Conservation (phyloP, 2,888 invertebrate genomes). For the Mythimna ferrago region DNA sequence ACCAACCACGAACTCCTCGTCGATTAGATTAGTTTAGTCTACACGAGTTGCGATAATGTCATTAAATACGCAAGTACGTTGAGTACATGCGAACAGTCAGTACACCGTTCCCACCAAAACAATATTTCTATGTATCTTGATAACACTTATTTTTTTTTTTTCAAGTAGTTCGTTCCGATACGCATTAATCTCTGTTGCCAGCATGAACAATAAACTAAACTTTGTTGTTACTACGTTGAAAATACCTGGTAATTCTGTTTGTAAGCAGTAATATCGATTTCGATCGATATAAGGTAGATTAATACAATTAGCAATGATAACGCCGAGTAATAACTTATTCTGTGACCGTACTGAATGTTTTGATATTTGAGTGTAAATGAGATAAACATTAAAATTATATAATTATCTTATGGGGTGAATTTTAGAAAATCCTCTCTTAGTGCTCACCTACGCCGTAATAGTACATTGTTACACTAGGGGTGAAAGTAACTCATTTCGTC, state of each 20-base stretch:
- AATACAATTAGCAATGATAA: constrained; percentile 12
- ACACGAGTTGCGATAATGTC: background rate
- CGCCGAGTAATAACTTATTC: too few species aligned
- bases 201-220: background rate
- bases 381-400: background rate
- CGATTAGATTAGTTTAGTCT: background rate
- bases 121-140: too few species aligned
- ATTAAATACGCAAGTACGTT: background rate
- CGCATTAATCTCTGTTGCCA: too few species aligned
- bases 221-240: background rate
- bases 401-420: background rate
- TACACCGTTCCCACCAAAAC: background rate
- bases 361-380: background rate
- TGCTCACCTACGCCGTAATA: too few species aligned
- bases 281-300: too few species aligned
- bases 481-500: too few species aligned
- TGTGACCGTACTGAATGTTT: background rate
- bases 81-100: background rate
- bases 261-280: background rate
- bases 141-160: too few species aligned
- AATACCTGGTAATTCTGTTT: background rate
- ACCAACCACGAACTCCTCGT: too few species aligned
- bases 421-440: too few species aligned
- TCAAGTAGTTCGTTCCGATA: background rate
- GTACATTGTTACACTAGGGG: too few species aligned